These are phyloP conservation scores for Synergus itoensis DNA, from an alignment of 2,888 invertebrate genomes.

Conservation along the genomic window DNA sequence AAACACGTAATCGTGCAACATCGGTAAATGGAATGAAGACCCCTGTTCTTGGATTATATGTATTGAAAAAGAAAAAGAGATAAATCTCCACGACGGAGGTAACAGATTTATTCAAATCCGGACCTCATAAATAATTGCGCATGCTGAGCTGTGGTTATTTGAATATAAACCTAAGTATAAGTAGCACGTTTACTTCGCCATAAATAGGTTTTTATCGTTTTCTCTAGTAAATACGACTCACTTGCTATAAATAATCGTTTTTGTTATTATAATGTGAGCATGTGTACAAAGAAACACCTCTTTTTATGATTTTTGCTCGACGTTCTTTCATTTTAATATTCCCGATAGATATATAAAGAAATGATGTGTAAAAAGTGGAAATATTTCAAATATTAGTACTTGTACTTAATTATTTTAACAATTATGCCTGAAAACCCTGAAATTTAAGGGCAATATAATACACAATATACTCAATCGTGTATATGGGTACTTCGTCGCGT, in stretches of 20 bases:
- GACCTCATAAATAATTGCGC: conserved; percentile 35
- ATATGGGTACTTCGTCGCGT: conserved; percentile 26
- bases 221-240: conserved; percentile 14
- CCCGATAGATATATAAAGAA: too few relatives aligned
- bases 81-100: conserved; percentile 16
- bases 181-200: conserved; percentile 37
- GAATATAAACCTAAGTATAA: conserved; percentile 30
- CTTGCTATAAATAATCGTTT: conserved; percentile 19
- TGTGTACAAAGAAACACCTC: not conserved
- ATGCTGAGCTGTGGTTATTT: conserved; percentile 34
- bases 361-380: too few relatives aligned
- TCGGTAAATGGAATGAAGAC: conserved; percentile 24
- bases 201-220: conserved; percentile 33
- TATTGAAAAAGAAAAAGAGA: conserved; percentile 3
- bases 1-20: conserved; percentile 31
- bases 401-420: too few relatives aligned
- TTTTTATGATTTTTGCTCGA: not conserved
- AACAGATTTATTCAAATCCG: conserved; percentile 35
- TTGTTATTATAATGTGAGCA: not conserved
- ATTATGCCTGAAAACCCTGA: too few relatives aligned
- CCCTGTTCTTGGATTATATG: not conserved
- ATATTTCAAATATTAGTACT: too few relatives aligned
- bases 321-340: too few relatives aligned
- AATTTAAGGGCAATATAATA: not conserved
- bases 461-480: conserved; percentile 23